Evolutionary conservation across 92 coral and sea anemone genomes (phyloP).

Genomic region (Parazoanthus darwini): DNA sequence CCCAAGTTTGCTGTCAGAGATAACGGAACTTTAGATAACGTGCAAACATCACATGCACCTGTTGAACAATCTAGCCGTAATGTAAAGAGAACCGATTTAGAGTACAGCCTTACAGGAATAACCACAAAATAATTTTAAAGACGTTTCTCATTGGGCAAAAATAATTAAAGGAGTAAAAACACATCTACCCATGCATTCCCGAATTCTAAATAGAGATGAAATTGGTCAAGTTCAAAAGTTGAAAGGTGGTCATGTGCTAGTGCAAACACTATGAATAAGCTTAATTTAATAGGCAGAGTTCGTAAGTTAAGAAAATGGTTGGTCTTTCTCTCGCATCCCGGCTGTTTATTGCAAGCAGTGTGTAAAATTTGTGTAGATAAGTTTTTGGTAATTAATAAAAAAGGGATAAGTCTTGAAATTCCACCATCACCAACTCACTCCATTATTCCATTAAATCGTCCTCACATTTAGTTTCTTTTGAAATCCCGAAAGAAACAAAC

Average conservation of each 20-base stretch:
- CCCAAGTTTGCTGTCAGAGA: conserved; percentile 25
- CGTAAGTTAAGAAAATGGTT: no score
- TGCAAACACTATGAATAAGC: not conserved
- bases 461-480: not conserved
- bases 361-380: not conserved
- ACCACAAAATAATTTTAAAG: no score
- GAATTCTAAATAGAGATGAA: no score
- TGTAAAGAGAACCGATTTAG: not conserved
- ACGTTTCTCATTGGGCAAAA: not conserved
- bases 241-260: no score
- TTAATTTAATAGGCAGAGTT: no score
- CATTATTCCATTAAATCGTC: not conserved
- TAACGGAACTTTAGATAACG: not conserved
- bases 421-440: not conserved
- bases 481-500: not conserved
- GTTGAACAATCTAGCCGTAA: not conserved
- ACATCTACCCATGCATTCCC: not conserved
- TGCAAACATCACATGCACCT: not conserved
- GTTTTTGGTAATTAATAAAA: not conserved
- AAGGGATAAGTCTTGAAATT: not conserved
- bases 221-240: no score
- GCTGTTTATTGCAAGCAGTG: not conserved
- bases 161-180: no score
- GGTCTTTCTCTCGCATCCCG: no score
- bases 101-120: not conserved